Evolutionary conservation across 2,888 invertebrate species (phyloP), one percentile per base, ranked within the genome.

Genomic region (Chymomyza fuscimana): DNA sequence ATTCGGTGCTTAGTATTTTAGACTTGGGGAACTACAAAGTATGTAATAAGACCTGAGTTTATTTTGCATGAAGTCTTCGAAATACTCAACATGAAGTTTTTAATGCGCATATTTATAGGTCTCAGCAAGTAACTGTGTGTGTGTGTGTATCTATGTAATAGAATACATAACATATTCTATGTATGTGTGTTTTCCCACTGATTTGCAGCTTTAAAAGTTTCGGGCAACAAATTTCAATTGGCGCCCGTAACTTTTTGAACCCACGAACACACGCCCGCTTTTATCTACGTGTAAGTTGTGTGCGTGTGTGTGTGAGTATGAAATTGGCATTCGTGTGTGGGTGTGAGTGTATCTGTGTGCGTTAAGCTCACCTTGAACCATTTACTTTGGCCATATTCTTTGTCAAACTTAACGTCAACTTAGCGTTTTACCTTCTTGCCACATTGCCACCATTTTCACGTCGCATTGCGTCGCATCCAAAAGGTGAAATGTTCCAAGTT

Each of bases 31-130:
- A 46, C 40, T 46, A 46, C 5, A 46, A 46, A 46, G 40, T 46
- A 51, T 67, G 25, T 52, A 59, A 56, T 32, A 46, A 46, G 40
- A 25, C 36, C 40, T 22, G 0, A 29, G 52, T 52, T 50, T 58
- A 25, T 19, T 69, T 79, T 76, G 61, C 75, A 78, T 70, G 59
- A 66, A 67, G 60, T 66, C 15, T 10, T 12, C 10, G 15, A 70
- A 67, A 15, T 63, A 58, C 60, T 61, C n/a, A 68, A 74, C 61
- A 72, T 75, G 61, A 68, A 70, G 78, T 68, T 68, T 56, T 9
- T 73, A 79, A 80, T 79, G 52, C 78, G 19, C 54, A 67, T 70
- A 72, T 77, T 77, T 80, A 70, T 80, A 75, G 70, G 52, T 67
- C 63, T 56, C 29, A 15, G n/a, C n/a, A 54, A 54, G 63, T 51